Percentiles rank a stretch among this genome's conserved stretches.
phyloP scores from a whole-genome alignment of 2,888 invertebrate genomes.

The Eupithecia abbreviata region DNA sequence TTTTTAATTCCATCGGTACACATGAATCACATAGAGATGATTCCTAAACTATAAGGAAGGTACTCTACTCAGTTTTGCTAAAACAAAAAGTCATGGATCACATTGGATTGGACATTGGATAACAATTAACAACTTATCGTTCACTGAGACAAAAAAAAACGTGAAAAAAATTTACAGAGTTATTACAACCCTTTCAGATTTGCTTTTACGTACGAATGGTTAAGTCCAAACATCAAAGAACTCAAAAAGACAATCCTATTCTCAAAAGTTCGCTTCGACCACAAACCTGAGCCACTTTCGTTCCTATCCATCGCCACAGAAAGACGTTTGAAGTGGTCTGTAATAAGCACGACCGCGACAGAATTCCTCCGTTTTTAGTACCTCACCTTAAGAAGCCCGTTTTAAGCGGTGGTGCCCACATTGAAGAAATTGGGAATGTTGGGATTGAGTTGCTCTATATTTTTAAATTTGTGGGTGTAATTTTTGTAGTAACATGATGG shows the following conservation, averaged over 20 bases:
- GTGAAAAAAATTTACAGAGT: no score
- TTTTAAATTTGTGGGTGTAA: neutral
- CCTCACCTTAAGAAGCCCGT: slow-evolving; percentile 63
- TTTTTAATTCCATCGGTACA: no score
- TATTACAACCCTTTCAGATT: neutral
- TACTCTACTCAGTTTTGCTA: no score
- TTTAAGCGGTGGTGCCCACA: slow-evolving; percentile 2
- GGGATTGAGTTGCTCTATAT: neutral
- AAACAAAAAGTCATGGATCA: no score
- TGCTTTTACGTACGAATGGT: neutral
- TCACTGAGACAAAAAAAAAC: no score
- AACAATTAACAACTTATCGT: no score
- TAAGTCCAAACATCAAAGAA: slow-evolving; percentile 12
- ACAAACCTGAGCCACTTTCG: slow-evolving; percentile 62
- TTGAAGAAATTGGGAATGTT: neutral
- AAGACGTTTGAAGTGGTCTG: slow-evolving; percentile 80
- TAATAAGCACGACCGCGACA: slow-evolving; percentile 80
- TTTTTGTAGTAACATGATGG: neutral
- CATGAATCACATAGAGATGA: no score
- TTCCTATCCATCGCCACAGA: slow-evolving; percentile 49
- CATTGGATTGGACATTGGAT: no score
- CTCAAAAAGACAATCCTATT: slow-evolving; percentile 25
- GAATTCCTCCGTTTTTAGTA: slow-evolving; percentile 75
- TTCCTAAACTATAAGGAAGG: no score
- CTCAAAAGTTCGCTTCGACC: slow-evolving; percentile 25